Evolutionary conservation across 1,140 invertebrate genomes (phyloP), one percentile per base, ranked within the genome.

Genomic region (Nephila pilipes): DNA sequence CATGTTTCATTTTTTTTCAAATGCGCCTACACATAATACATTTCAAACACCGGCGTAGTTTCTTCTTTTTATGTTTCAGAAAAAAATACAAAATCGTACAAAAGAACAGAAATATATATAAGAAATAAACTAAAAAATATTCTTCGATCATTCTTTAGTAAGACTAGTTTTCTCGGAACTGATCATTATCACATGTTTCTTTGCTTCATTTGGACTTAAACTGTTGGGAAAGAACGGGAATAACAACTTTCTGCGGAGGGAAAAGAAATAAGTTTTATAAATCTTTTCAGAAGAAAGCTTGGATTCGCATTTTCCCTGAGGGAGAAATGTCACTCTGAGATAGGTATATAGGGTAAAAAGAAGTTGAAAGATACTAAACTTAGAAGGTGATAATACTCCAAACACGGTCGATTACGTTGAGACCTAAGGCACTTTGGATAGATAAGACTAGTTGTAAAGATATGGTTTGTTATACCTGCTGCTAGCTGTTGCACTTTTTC

Each of bases 171-270:
- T 25, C 29, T 36, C 32, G 29, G 12, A 32, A 20, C 14, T 32
- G 69, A 75, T 75, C 69, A 75, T 75, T 75, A 75, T 75, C 69
- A 36, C 69, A 75, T 18, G 65, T 75, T 75, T 20, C 2, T n/a
- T n/a, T 75, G 16, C 3, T 8, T 46, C 46, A 10, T 10, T 18
- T 6, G 69, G 69, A 75, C 10, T 36, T 2, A 2, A 36, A 16
- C 16, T 29, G 25, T 75, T 32, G 18, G 65, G 12, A 75, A 75
- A 20, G 29, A 2, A 32, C 2, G 32, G 4, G 16, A 75, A 75
- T 36, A 75, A 36, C 69, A 75, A 75, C 16, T 75, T 29, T 36
- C 69, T 6, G 18, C 12, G 14, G 36, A 36, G 46, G 46, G 36
- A 75, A 18, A 75, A 36, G 2, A 75, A 36, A 75, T 32, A 36